Base-by-base conservation (phyloP, 2,797 vertebrate genomes). In the Macropus fuliginosus region DNA sequence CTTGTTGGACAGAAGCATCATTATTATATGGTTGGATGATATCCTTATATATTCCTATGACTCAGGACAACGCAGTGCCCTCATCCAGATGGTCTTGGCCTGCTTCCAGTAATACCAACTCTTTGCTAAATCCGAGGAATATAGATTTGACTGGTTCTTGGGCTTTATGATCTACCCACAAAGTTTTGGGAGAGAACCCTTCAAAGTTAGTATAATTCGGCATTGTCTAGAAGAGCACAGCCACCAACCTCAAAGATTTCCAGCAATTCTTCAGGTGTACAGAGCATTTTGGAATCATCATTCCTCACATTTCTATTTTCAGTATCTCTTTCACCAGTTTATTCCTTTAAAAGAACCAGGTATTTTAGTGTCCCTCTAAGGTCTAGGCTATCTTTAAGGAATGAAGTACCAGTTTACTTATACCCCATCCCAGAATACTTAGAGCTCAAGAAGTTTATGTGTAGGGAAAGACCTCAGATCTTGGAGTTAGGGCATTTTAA, bases 1-100 rank as follows among this genome's bases (percentile, higher is more conserved):
- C 4, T 93, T 96, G 54, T 40, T 97, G 89, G 92, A 96, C 93
- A 96, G 93, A 97, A 97, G n/a, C 56, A 95, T 81, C 55, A 95
- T 93, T 95, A 94, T 94, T 95, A 92, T 95, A 95, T 97, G 96
- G 97, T 90, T 97, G 95, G 96, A 91, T 52, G 95, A 94, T 96
- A 96, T 97, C 50, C 95, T 94, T 93, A 92, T 92, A 66, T 96
- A 92, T 87, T 50, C 40, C 40, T 87, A 24, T 81, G 74, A 46
- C 57, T 95, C 74, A 94, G 91, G 97, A 96, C 9, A 96, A 55
- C 91, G 93, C 28, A 95, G 87, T 50, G 24, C 21, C 40, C 40
- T 50, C 74, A 2, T 96, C 96, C 95, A 97, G 93, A 97, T 97
- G 94, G 93, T 66, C 92, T 40, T 96, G 95, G 91, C 91, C 50